Conservation (phyloP, 2,113 vertebrate genomes). For the Morphnarchus princeps region DNA sequence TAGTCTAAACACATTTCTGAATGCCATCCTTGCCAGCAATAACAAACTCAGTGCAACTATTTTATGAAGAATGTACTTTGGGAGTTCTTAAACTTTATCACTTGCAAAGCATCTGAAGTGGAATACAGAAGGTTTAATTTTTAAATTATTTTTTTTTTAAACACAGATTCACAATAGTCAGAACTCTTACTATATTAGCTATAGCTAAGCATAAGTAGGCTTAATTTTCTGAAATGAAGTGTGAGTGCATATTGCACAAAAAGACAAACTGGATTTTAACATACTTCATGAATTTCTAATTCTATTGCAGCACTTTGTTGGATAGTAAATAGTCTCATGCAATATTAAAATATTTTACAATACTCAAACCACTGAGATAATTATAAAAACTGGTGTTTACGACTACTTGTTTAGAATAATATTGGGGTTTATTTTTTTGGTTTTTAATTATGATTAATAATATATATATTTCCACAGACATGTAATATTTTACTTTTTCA, state of each 20-base stretch:
- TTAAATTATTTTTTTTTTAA: not conserved
- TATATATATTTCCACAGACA: not conserved
- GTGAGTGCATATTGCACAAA: not conserved
- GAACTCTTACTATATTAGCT: not conserved
- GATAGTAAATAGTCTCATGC: not conserved
- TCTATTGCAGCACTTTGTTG: not conserved
- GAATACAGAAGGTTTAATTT: not conserved
- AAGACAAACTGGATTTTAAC: not conserved
- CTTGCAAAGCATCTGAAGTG: not conserved
- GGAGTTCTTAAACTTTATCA: not conserved
- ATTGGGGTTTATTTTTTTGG: fast-evolving
- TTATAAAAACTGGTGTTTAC: not conserved
- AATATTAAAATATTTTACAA: not conserved
- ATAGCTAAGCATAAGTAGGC: not conserved
- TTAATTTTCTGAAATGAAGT: not conserved
- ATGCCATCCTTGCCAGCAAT: not conserved
- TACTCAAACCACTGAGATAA: not conserved
- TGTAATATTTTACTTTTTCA: not conserved
- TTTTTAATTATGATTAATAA: not conserved
- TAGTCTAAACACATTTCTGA: not conserved
- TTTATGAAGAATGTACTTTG: not conserved
- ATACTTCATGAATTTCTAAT: not conserved
- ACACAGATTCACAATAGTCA: not conserved
- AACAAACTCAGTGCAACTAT: not conserved
- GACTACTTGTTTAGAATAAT: not conserved